phyloP scores from a whole-genome alignment of 2,797 vertebrate genomes.

The Aulostomus chinensis region DNA sequence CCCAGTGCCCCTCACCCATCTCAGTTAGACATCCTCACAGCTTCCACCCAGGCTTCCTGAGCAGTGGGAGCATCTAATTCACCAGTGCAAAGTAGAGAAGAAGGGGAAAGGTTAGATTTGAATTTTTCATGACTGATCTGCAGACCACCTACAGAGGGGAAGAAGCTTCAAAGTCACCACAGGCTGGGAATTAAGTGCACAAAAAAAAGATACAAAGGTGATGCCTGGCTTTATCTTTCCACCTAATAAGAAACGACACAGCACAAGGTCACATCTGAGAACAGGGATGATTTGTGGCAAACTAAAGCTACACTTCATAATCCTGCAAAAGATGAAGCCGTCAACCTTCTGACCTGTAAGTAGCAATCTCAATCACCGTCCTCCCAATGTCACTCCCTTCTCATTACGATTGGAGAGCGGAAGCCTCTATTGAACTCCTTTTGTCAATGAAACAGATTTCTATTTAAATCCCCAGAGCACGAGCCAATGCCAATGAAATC shows the following conservation, averaged over 20 bases:
- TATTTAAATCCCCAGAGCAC: constrained; percentile 38
- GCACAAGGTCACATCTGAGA: background rate
- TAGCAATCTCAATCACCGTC: constrained; percentile 20
- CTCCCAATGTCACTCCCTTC: constrained; percentile 14
- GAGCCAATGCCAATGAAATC: constrained; percentile 35
- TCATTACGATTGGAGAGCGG: constrained; percentile 6
- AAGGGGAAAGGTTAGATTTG: constrained; percentile 66
- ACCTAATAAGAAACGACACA: constrained; percentile 7
- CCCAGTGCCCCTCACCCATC: constrained; percentile 21
- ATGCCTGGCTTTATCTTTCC: constrained; percentile 22
- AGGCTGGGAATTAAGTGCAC: constrained; percentile 21
- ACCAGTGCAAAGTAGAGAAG: constrained; percentile 24
- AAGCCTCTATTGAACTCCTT: constrained; percentile 18
- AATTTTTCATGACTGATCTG: constrained; percentile 74
- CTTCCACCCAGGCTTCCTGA: constrained; percentile 53
- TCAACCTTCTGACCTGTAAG: constrained; percentile 23
- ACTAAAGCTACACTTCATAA: constrained; percentile 24
- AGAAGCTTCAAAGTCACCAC: constrained; percentile 53
- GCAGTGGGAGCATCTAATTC: constrained; percentile 50
- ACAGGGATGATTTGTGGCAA: constrained; percentile 7
- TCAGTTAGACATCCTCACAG: constrained; percentile 51
- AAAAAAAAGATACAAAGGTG: constrained; percentile 34
- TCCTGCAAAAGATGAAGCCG: constrained; percentile 15
- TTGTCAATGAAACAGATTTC: constrained; percentile 56
- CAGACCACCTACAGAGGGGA: constrained; percentile 41